phyloP scores from a whole-genome alignment of 2,888 invertebrate genomes.

The Gymnosoma rotundatum region DNA sequence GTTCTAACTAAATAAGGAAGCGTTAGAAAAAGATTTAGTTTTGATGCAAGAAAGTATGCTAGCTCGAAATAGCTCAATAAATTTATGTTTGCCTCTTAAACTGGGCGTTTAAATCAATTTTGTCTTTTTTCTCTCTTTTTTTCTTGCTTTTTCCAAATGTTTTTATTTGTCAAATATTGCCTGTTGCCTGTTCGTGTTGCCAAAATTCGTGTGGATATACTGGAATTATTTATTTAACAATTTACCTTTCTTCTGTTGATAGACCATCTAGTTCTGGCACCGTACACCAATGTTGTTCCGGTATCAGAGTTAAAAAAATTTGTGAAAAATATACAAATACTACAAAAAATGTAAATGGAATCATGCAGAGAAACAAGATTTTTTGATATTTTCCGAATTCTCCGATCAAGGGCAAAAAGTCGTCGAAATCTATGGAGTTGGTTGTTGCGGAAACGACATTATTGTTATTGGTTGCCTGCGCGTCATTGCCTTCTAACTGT shows the following conservation, averaged over 20 bases:
- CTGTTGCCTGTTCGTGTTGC: no score
- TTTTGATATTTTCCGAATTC: constrained; percentile 94
- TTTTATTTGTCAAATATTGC: no score
- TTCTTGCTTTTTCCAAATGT: no score
- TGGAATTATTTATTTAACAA: neutral
- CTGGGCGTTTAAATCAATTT: no score
- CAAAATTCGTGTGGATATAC: no score
- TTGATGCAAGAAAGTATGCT: no score
- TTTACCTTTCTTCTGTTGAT: constrained; percentile 88
- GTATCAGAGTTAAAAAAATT: constrained; percentile 92
- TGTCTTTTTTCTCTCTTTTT: no score
- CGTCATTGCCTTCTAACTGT: constrained; percentile 72
- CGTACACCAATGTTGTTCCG: constrained; percentile 92
- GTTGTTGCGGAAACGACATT: constrained; percentile 37
- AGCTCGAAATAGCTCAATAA: no score
- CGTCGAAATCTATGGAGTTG: constrained; percentile 88
- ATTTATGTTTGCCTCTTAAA: no score
- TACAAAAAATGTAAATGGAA: constrained; percentile 93
- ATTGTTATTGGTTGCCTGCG: constrained; percentile 65
- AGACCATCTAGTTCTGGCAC: constrained; percentile 83
- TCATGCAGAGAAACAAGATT: constrained; percentile 91
- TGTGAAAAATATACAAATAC: constrained; percentile 95
- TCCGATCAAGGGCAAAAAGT: constrained; percentile 90
- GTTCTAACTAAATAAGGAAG: no score
- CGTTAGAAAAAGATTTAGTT: no score